phyloP scores from a whole-genome alignment of 2,888 invertebrate species.

The Polydrusus cervinus region DNA sequence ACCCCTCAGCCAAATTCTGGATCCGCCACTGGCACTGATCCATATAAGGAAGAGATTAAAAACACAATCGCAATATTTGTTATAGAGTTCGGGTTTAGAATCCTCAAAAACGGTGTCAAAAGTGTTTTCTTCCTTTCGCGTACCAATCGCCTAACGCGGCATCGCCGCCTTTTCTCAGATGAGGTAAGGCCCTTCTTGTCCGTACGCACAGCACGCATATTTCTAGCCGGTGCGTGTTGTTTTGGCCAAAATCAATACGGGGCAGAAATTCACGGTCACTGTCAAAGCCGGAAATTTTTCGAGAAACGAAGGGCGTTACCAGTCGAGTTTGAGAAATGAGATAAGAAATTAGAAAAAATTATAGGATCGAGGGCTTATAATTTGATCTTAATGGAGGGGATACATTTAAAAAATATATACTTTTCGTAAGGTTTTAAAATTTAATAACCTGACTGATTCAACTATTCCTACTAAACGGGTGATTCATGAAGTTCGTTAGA shows the following conservation, averaged over 20 bases:
- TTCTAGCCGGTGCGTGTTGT: conserved; percentile 42
- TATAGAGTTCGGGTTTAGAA: no score
- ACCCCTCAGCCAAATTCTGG: no score
- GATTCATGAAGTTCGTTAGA: no score
- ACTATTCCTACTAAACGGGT: no score
- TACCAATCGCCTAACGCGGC: conserved; percentile 3
- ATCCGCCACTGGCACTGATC: no score
- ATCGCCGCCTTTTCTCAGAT: conserved; percentile 22
- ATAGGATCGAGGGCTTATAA: background rate
- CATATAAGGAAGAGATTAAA: no score
- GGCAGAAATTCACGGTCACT: conserved; percentile 46
- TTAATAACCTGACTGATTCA: no score
- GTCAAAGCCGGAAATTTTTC: conserved; percentile 39
- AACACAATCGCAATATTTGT: no score
- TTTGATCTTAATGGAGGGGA: background rate
- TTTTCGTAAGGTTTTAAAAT: no score
- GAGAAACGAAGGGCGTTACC: conserved; percentile 38
- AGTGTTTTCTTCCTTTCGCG: background rate
- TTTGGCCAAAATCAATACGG: conserved; percentile 44
- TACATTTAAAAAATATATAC: no score
- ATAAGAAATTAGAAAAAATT: conserved; percentile 9
- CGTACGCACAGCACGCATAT: conserved; percentile 33
- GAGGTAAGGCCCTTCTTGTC: conserved; percentile 27
- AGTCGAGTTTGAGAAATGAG: conserved; percentile 12
- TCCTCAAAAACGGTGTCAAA: no score